These are phyloP conservation scores for Ciconia maguari DNA, from an alignment of 2,113 vertebrate species.

Conservation along the genomic window DNA sequence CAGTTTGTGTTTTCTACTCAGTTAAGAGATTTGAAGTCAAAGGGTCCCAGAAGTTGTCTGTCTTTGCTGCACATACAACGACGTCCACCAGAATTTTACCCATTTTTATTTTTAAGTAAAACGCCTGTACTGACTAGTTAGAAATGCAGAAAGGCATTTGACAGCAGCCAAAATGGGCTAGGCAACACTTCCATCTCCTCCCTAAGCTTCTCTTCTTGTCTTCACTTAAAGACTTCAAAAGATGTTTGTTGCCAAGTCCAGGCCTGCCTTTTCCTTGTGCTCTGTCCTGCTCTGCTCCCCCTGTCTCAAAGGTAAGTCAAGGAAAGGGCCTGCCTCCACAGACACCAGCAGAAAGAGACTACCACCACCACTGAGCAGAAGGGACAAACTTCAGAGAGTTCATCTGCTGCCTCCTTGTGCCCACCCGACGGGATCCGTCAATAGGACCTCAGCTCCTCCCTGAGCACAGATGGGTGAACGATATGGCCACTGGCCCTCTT, in stretches of 20 bases:
- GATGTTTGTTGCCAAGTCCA: neutral
- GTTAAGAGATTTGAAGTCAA: neutral
- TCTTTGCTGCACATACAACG: neutral
- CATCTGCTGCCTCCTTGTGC: neutral
- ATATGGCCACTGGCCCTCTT: neutral
- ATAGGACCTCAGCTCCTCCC: neutral
- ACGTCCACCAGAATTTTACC: neutral
- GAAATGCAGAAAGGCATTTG: neutral
- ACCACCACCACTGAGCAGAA: neutral
- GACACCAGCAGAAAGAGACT: neutral
- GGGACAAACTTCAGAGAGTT: neutral
- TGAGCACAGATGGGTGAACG: neutral
- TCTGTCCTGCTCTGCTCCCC: neutral
- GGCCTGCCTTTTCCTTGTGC: neutral
- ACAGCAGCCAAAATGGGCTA: neutral
- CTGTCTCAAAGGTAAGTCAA: neutral
- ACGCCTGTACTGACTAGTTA: neutral
- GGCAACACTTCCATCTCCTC: neutral
- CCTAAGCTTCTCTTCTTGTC: neutral
- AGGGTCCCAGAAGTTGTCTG: neutral
- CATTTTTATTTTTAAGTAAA: neutral
- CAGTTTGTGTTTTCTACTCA: neutral
- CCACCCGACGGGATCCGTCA: neutral
- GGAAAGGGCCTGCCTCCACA: neutral
- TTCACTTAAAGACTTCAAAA: neutral